Conservation (phyloP, 2,797 vertebrate species). For the Podarcis siculus region DNA sequence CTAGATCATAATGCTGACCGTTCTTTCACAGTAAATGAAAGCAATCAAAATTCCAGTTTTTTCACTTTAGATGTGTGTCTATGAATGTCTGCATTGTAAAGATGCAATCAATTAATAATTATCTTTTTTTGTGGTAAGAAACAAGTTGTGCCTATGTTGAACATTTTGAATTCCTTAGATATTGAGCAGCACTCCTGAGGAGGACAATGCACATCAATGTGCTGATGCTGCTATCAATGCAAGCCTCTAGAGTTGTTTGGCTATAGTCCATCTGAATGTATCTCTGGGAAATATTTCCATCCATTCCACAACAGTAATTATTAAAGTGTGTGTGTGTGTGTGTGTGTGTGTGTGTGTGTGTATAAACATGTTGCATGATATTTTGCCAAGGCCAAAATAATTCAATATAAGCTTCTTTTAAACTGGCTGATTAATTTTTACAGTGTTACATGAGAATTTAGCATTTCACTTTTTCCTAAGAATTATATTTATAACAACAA, state of each 20-base stretch:
- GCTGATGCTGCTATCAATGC: neutral
- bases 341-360: too few relatives aligned
- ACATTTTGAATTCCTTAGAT: neutral
- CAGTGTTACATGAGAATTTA: neutral
- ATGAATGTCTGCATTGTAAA: constrained; percentile 11
- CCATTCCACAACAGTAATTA: neutral
- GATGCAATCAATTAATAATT: neutral
- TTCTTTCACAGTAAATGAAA: neutral
- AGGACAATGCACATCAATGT: neutral
- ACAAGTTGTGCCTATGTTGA: neutral
- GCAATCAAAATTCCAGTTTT: neutral
- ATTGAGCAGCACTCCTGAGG: too few relatives aligned
- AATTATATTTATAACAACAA: neutral
- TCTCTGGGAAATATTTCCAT: neutral
- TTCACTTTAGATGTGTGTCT: neutral
- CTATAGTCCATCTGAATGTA: neutral
- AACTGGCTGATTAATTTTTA: neutral
- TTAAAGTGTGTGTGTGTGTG: neutral
- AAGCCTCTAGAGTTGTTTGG: neutral
- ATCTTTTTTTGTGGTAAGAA: neutral
- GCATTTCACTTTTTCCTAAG: neutral
- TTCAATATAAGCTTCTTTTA: neutral
- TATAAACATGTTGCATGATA: neutral
- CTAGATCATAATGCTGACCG: neutral
- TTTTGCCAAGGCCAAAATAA: neutral